Evolutionary conservation across 2,113 vertebrate species (phyloP).

Genomic region (Phocoena sinus): DNA sequence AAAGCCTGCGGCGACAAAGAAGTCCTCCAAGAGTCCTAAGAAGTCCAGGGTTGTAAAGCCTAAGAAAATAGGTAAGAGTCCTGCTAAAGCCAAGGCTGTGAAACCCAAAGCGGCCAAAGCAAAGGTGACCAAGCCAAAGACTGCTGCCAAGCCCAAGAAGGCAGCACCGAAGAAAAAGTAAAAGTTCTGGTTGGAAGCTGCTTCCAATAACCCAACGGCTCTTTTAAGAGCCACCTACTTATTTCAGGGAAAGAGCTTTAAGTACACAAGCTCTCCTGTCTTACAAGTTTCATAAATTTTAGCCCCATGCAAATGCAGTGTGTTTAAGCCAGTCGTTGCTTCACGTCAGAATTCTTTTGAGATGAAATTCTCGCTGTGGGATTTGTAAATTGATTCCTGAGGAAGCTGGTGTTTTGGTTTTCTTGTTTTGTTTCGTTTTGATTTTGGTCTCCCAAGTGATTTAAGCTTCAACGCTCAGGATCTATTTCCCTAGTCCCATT

Average conservation of each 20-base stretch:
- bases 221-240: slow-evolving; percentile 72
- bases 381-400: too few relatives aligned
- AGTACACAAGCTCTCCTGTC: background rate
- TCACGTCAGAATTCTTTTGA: background rate
- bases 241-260: background rate
- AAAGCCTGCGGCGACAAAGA: background rate
- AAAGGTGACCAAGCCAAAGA: slow-evolving; percentile 44
- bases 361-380: background rate
- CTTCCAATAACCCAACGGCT: slow-evolving; percentile 64
- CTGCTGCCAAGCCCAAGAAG: slow-evolving; percentile 49
- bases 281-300: background rate
- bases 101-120: slow-evolving; percentile 47
- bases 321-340: background rate
- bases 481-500: too few relatives aligned
- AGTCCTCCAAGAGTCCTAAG: slow-evolving; percentile 11
- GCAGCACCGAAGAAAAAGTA: slow-evolving; percentile 60
- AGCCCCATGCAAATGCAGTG: accelerated
- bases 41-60: slow-evolving; percentile 47
- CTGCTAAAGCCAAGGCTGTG: slow-evolving; percentile 43
- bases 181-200: background rate
- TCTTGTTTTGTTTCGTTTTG: too few relatives aligned
- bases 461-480: background rate
- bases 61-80: slow-evolving; percentile 47
- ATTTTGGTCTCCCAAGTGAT: background rate
- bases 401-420: background rate